Evolutionary conservation across 2,113 vertebrate species (phyloP), one percentile per base, ranked within the genome.

Genomic region (Sinocyclocheilus anophthalmus): DNA sequence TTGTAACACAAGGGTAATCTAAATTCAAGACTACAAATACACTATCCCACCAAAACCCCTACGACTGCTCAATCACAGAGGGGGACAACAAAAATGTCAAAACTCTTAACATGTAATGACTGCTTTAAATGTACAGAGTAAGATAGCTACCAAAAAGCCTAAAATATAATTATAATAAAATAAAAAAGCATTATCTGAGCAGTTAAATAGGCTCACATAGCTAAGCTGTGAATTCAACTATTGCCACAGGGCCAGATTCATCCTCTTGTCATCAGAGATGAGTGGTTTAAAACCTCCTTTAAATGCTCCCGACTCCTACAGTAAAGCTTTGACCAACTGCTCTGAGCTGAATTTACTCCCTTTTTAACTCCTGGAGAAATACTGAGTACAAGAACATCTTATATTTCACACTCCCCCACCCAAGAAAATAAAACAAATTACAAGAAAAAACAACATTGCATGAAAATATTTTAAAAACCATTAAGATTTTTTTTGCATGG

Each of bases 281-380:
- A 45, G 42, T 67, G 33, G 69, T 39, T 48, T 6, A 24, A 26
- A 59, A 76, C 12, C n/a, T 65, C 20, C 81, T 63, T 22, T 87
- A 50, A 88, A 57, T 57, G 5, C 55, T 18, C 55, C 6, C 0
- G 1, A 48, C 55, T 55, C 55, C 86, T 33, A 78, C 84, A 20
- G 69, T 90, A 90, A 86, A 90, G 84, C 87, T 89, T 85, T 86
- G 39, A 42, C 69, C 87, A 89, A 69, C 42, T 26, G 5, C 12
- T 75, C 14, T 33, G 33, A 81, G n/a, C 33, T 33, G n/a, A 53
- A 39, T 53, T 57, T 42, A 33, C 50, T 86, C 88, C 84, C 82
- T 82, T 73, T 88, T 69, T 18, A 75, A 72, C 80, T 77, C 86
- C 76, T 85, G 81, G 33, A 37, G 30, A 69, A 90, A 84, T 85